These are phyloP conservation scores for Cyprichromis sp. DNA, from an alignment of 2,113 vertebrate genomes.

Conservation along the genomic window DNA sequence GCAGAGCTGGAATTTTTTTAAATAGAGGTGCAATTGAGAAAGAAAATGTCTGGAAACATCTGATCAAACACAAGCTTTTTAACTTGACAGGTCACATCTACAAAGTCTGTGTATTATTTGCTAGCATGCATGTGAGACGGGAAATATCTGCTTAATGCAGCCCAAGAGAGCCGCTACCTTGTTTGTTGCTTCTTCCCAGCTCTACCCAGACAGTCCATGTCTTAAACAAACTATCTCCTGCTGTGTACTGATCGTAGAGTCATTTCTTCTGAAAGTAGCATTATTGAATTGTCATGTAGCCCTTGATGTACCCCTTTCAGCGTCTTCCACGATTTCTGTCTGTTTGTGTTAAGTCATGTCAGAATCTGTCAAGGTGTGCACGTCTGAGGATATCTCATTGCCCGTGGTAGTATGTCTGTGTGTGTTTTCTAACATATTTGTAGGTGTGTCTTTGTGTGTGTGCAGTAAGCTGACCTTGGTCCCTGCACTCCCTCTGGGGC, in stretches of 20 bases:
- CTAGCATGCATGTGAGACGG: background rate
- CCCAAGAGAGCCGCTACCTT: background rate
- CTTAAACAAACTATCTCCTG: background rate
- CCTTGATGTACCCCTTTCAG: background rate
- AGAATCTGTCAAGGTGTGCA: background rate
- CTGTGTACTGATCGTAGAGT: background rate
- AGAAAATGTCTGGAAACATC: background rate
- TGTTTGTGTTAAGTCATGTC: background rate
- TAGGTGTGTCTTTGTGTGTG: background rate
- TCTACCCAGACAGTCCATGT: background rate
- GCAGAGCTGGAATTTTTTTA: background rate
- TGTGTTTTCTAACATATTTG: slow-evolving; percentile 3
- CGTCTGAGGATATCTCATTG: background rate
- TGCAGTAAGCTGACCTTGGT: slow-evolving; percentile 29
- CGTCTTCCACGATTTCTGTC: background rate
- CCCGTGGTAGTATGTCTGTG: background rate
- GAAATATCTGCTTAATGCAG: background rate
- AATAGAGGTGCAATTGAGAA: background rate
- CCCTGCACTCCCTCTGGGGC: background rate
- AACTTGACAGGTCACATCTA: background rate
- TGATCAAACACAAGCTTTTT: background rate
- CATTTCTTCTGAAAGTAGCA: background rate
- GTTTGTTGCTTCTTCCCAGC: background rate
- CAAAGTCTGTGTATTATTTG: background rate
- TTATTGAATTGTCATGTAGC: background rate